Conservation (phyloP, 1,140 invertebrate genomes). For the Pogonomyrmex californicus region DNA sequence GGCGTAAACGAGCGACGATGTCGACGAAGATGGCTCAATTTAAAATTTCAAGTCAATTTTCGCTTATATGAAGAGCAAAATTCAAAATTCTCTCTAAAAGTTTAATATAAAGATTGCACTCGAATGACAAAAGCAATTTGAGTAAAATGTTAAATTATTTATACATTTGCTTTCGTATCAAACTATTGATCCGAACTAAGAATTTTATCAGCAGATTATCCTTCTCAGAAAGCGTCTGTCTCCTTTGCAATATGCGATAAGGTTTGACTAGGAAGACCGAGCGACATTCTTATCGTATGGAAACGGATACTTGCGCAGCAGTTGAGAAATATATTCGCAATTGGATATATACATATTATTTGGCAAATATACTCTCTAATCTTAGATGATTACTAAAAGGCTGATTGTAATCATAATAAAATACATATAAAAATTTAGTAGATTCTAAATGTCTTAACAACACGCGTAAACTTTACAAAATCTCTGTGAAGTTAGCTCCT, state of each 20-base stretch:
- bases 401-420: not conserved
- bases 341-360: conserved; percentile 19
- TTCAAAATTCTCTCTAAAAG: not conserved
- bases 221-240: conserved; percentile 59
- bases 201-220: conserved; percentile 67
- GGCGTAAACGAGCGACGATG: not conserved
- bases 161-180: not conserved
- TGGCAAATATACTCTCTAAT: not conserved
- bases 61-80: not conserved
- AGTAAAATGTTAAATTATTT: conserved; percentile 5
- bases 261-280: conserved; percentile 58
- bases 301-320: conserved; percentile 45
- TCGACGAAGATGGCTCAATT: conserved; percentile 61
- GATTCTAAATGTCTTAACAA: not conserved
- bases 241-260: conserved; percentile 66
- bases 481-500: too few relatives aligned
- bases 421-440: not conserved
- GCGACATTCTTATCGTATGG: conserved; percentile 68
- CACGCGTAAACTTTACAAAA: not conserved
- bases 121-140: not conserved
- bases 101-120: not conserved
- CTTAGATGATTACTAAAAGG: not conserved
- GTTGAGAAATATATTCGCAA: conserved; percentile 19
- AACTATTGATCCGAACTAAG: conserved; percentile 29
- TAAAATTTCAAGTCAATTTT: conserved; percentile 34